Percentiles rank a stretch among this genome's conserved stretches.
Evolutionary conservation across 2,888 invertebrate genomes (phyloP).

Genomic region (Glyphotaelius pellucidus): DNA sequence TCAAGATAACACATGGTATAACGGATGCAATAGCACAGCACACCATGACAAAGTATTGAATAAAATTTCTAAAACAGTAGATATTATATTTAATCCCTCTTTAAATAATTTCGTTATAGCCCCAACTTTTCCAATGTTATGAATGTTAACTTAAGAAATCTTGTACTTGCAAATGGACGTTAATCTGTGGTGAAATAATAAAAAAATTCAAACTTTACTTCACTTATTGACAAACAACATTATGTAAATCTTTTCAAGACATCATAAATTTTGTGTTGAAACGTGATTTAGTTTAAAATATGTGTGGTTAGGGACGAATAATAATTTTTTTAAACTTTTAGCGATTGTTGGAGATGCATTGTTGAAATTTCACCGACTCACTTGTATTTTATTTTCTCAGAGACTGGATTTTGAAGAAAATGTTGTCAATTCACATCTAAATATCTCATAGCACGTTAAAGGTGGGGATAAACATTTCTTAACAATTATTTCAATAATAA

Average conservation of each 20-base stretch:
- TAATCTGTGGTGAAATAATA: no score
- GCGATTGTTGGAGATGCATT: not conserved
- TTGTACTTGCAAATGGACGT: no score
- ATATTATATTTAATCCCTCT: no score
- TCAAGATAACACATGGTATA: no score
- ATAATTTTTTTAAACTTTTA: not conserved
- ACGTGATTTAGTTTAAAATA: not conserved
- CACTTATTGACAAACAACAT: not conserved
- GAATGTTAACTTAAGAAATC: no score
- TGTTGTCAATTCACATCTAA: conserved; percentile 30
- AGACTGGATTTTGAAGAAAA: conserved; percentile 11
- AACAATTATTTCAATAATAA: conserved; percentile 6
- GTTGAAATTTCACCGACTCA: not conserved
- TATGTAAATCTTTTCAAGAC: not conserved
- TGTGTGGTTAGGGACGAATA: not conserved
- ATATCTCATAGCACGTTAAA: conserved; percentile 34
- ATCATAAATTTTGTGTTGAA: not conserved
- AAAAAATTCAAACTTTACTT: no score
- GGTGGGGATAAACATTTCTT: conserved; percentile 21
- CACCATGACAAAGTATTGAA: no score
- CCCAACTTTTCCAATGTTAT: no score
- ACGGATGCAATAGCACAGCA: no score
- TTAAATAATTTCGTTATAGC: no score
- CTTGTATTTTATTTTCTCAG: not conserved
- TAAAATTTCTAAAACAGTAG: no score